Evolutionary conservation across 2,113 vertebrate genomes (phyloP), one percentile per base, ranked within the genome.

Genomic region (Trichomycterus rosablanca): DNA sequence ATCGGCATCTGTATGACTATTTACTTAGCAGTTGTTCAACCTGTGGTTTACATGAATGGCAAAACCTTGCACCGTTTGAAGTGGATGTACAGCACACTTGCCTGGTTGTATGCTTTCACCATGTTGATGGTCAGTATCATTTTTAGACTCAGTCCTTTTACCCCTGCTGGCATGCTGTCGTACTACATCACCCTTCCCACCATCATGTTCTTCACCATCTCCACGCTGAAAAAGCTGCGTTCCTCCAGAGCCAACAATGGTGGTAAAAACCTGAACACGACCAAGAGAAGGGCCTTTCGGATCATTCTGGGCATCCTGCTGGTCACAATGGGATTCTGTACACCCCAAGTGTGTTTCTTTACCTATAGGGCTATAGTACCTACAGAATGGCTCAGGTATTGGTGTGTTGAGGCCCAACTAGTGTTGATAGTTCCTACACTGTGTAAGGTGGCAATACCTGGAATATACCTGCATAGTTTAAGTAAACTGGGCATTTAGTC

Each of bases 1-100:
- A 8, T 35, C 5, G 44, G 8, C 37, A 51, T 75, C 22, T 66
- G 51, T 14, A 7, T 54, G 26, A 61, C 59, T 37, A 50, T 57
- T 30, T 71, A 64, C 30, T 1, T 71, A 6, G 63, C 72, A 7
- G 65, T 74, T 16, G 63, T 42, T 53, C 35, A 64, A 53, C 72
- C 68, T 0, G 23, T 74, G 28, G 28, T 4, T 1, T 71, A 64
- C 28, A 44, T 59, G 28, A 22, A 11, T 4, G 28, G 9, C 20
- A 64, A 11, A 58, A 40, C 22, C 12, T 7, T 1, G 5, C 40
- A 11, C 40, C 40, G 22, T 15, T 48, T 9, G 18, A 14, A 35
- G 5, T 26, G 37, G 45, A 10, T 64, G 11, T 43, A 23, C 45
- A 51, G 18, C 4, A 19, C 46, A 2, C 1, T 66, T 1, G 51